These are phyloP conservation scores for Macquaria australasica DNA, from an alignment of 2,113 vertebrate genomes.

Conservation along the genomic window DNA sequence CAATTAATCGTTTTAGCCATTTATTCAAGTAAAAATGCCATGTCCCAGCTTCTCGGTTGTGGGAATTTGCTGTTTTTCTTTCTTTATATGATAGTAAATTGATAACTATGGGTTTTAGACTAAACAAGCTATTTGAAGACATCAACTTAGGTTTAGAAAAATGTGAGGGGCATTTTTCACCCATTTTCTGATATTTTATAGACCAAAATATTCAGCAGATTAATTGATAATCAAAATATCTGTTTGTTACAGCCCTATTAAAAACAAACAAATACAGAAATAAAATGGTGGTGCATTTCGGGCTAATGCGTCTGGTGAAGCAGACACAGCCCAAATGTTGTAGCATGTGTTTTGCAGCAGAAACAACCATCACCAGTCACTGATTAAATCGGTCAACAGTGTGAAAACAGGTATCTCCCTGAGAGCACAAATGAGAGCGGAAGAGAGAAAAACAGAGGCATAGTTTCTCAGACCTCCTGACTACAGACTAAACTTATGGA, in stretches of 20 bases:
- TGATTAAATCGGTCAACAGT: neutral
- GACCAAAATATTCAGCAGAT: neutral
- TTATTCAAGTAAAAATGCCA: too few species aligned
- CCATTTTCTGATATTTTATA: neutral
- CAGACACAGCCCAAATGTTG: conserved; percentile 11
- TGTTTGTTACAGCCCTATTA: neutral
- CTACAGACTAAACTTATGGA: conserved; percentile 55
- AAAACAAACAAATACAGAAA: neutral
- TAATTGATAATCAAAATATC: neutral
- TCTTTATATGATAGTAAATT: neutral
- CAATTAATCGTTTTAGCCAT: too few species aligned
- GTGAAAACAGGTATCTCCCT: neutral
- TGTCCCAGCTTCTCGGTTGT: too few species aligned
- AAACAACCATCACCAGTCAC: conserved; percentile 1
- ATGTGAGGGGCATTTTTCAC: neutral
- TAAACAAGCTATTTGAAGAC: neutral
- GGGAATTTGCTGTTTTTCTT: neutral
- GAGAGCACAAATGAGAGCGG: neutral
- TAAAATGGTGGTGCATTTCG: neutral
- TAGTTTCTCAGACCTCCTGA: conserved; percentile 28
- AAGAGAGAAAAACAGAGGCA: conserved; percentile 6
- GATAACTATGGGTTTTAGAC: neutral
- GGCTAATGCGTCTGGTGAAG: neutral
- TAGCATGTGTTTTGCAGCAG: conserved; percentile 17
- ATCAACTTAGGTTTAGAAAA: neutral